Percentiles rank a stretch among this genome's conserved stretches.
Conservation (phyloP, 2,888 invertebrate genomes). For the Notodonta dromedarius region DNA sequence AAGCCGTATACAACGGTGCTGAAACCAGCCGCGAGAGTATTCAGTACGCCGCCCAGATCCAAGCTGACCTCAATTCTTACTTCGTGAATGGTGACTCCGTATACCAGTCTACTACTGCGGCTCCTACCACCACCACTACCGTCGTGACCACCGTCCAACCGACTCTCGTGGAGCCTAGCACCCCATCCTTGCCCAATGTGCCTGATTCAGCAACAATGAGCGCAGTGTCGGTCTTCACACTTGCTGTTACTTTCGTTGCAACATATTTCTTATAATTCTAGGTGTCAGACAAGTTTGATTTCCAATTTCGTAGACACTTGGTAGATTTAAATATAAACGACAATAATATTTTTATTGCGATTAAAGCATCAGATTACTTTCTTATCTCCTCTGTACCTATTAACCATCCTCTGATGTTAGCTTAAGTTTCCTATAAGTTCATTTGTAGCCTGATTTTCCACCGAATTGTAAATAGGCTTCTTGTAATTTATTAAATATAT, state of each 20-base stretch:
- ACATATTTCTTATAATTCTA: constrained; percentile 50
- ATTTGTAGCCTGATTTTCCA: constrained; percentile 32
- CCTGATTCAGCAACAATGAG: constrained; percentile 57
- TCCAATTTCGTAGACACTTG: not conserved
- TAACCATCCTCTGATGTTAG: not conserved
- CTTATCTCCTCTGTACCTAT: not conserved
- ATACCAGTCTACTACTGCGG: constrained; percentile 18
- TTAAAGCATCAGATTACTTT: not conserved
- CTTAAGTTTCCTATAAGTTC: constrained; percentile 21
- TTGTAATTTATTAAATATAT: constrained; percentile 42
- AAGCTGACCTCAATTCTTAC: constrained; percentile 53
- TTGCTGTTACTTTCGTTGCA: constrained; percentile 47
- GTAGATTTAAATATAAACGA: not conserved
- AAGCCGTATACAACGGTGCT: constrained; percentile 43
- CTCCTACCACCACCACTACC: not conserved
- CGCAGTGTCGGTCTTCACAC: constrained; percentile 47
- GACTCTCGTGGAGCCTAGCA: constrained; percentile 44
- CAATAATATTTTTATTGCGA: not conserved
- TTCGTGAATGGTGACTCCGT: constrained; percentile 42
- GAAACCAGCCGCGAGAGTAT: constrained; percentile 46
- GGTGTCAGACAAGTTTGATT: not conserved
- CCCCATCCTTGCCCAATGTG: constrained; percentile 58
- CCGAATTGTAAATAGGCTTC: constrained; percentile 46
- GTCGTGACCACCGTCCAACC: constrained; percentile 24
- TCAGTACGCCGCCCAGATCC: constrained; percentile 46